Evolutionary conservation across 2,888 invertebrate genomes (phyloP).

Genomic region (Drosophila nr. fundita): DNA sequence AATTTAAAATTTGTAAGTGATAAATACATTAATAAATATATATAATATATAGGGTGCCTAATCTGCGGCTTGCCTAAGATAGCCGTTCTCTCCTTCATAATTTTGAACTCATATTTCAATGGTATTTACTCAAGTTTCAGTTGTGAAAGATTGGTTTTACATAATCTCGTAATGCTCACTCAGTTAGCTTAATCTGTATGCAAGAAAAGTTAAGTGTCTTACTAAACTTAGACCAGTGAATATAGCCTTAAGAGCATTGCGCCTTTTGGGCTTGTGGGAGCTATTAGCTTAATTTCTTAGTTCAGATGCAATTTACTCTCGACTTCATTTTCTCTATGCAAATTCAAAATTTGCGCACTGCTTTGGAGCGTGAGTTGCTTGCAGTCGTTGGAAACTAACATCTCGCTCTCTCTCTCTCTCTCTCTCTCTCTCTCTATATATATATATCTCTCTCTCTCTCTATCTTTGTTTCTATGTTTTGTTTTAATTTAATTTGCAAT

Average conservation of each 20-base stretch:
- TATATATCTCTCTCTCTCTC: no score
- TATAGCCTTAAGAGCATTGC: not conserved
- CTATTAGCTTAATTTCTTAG: not conserved
- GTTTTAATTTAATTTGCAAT: conserved; percentile 31
- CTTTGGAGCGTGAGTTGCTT: conserved; percentile 26
- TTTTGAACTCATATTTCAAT: not conserved
- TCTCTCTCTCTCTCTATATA: not conserved
- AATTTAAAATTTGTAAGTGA: no score
- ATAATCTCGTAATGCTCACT: not conserved
- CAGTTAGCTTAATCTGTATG: not conserved
- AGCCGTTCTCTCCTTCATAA: no score
- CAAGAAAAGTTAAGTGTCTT: not conserved
- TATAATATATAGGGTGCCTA: not conserved
- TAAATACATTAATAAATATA: no score
- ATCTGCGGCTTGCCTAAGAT: not conserved
- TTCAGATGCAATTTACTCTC: not conserved
- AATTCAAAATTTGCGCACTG: conserved; percentile 18
- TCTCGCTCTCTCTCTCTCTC: not conserved
- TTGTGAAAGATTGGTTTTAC: no score
- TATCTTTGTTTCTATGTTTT: not conserved
- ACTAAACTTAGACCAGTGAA: no score
- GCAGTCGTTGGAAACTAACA: conserved; percentile 11
- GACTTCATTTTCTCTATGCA: conserved; percentile 34
- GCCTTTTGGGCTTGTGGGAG: not conserved
- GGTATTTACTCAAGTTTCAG: not conserved